A percentile compares a stretch with the other conserved stretches of the same genome.
Conservation (phyloP, 2,113 vertebrate species). For the Alouatta palliata region DNA sequence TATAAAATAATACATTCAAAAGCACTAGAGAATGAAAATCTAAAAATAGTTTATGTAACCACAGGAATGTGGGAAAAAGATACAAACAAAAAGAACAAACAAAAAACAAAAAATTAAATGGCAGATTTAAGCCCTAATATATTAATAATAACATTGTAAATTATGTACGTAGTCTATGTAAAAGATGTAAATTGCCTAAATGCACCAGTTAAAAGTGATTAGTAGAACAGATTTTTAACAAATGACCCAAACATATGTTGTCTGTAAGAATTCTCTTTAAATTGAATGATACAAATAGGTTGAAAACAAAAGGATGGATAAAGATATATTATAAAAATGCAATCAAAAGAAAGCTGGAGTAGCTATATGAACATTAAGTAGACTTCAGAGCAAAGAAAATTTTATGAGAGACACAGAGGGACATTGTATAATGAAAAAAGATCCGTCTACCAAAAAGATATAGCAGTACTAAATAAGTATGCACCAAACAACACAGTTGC, state of each 20-base stretch:
- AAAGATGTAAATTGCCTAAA: not conserved
- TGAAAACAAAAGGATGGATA: not conserved
- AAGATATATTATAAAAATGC: not conserved
- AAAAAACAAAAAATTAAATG: not conserved
- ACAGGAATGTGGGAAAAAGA: not conserved
- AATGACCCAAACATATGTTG: not conserved
- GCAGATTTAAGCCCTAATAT: not conserved
- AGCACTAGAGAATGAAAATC: not conserved
- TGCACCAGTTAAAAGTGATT: not conserved
- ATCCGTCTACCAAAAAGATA: not conserved
- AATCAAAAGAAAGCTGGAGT: not conserved
- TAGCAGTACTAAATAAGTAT: not conserved
- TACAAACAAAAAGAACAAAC: not conserved
- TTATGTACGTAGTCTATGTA: not conserved
- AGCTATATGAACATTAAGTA: not conserved
- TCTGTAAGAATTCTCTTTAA: conserved; percentile 12
- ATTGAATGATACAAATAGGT: not conserved
- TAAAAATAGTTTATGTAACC: not conserved
- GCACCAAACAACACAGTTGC: not conserved
- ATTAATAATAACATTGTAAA: not conserved
- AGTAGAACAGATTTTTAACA: not conserved
- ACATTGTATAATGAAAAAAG: not conserved
- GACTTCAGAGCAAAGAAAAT: not conserved
- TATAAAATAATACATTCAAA: not conserved
- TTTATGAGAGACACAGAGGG: not conserved